These are phyloP conservation scores for Tachypleus tridentatus DNA, from an alignment of 1,140 invertebrate genomes.

Conservation along the genomic window DNA sequence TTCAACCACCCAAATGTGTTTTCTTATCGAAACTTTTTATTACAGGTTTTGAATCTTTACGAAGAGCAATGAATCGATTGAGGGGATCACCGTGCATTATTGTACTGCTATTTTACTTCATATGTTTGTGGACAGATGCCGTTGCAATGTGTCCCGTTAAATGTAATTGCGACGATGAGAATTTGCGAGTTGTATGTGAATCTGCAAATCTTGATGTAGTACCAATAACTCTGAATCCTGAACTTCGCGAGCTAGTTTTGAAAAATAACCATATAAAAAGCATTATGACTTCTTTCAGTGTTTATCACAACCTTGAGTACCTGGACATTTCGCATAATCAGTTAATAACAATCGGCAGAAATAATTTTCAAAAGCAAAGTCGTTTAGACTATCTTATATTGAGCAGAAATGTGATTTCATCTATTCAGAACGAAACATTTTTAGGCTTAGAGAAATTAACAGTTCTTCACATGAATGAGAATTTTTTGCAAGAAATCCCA, in stretches of 20 bases:
- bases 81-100: slow-evolving; percentile 13
- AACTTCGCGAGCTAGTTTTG: slow-evolving; percentile 66
- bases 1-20: too few species aligned
- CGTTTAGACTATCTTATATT: slow-evolving; percentile 42
- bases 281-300: slow-evolving; percentile 72
- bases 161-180: slow-evolving; percentile 76
- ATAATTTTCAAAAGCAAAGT: slow-evolving; percentile 60
- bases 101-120: slow-evolving; percentile 15
- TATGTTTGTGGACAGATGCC: slow-evolving; percentile 4
- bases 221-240: slow-evolving; percentile 80
- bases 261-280: slow-evolving; percentile 74
- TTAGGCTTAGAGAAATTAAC: slow-evolving; percentile 48
- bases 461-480: slow-evolving; percentile 63
- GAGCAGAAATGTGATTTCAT: slow-evolving; percentile 18
- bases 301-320: slow-evolving; percentile 68
- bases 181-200: slow-evolving; percentile 68
- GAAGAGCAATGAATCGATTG: slow-evolving; percentile 8
- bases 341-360: slow-evolving; percentile 50
- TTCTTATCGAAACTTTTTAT: too few species aligned
- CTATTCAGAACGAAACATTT: slow-evolving; percentile 58
- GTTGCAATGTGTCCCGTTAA: slow-evolving; percentile 46
- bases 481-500: slow-evolving; percentile 63
- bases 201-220: slow-evolving; percentile 72
- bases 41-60: too few species aligned
- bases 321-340: slow-evolving; percentile 74